These are phyloP conservation scores for Nemopilema nomurai DNA, from an alignment of 30 jellyfish, hydroid and myxozoan genomes.

Conservation along the genomic window DNA sequence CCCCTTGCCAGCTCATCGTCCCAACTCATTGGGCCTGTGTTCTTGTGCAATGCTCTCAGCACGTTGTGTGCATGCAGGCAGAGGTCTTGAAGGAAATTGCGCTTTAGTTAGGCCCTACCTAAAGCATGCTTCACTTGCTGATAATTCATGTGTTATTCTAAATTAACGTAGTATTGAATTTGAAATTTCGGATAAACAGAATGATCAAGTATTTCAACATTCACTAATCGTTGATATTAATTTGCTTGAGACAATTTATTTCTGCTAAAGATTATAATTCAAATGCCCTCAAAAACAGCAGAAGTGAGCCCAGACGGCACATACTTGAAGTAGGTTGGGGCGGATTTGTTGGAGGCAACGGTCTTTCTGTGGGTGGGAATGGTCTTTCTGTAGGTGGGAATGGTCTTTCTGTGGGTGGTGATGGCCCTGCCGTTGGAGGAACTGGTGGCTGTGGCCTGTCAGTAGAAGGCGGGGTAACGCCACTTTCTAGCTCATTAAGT, in stretches of 20 bases:
- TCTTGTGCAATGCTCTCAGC: constrained; percentile 51
- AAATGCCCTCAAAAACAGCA: background rate
- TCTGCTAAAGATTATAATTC: background rate
- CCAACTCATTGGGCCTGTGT: constrained; percentile 62
- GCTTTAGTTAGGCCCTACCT: too few relatives aligned
- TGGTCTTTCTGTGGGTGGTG: constrained; percentile 6
- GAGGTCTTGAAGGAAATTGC: constrained; percentile 19
- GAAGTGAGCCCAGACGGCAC: background rate
- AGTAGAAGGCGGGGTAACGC: constrained; percentile 30
- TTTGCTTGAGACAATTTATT: background rate
- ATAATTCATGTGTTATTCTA: too few relatives aligned
- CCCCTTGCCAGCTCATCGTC: constrained; percentile 62
- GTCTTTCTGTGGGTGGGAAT: constrained; percentile 10
- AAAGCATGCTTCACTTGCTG: too few relatives aligned
- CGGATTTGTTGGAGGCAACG: constrained; percentile 21
- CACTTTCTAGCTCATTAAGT: constrained; percentile 43
- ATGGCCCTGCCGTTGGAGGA: constrained; percentile 13
- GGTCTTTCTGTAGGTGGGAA: constrained; percentile 3
- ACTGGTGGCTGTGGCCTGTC: constrained; percentile 29
- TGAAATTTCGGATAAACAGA: background rate
- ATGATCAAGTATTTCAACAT: too few relatives aligned
- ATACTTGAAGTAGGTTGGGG: constrained; percentile 25
- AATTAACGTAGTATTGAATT: too few relatives aligned
- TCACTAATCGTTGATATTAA: too few relatives aligned
- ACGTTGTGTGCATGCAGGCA: constrained; percentile 73